These are phyloP conservation scores for Mormoops blainvillei DNA, from an alignment of 2,113 vertebrate genomes.

Conservation along the genomic window DNA sequence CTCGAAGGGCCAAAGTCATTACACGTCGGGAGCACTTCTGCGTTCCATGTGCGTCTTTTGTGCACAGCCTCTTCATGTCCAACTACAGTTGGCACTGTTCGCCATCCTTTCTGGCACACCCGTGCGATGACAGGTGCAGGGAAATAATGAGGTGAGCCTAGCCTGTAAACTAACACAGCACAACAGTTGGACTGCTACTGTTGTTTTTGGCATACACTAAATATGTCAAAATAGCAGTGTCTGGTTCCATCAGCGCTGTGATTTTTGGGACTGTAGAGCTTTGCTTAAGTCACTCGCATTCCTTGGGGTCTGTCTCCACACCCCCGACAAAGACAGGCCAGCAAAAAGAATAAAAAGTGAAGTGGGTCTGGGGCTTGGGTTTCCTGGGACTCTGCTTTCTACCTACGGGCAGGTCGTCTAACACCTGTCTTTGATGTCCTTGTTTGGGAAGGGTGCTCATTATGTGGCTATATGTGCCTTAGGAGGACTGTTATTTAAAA, in stretches of 20 bases:
- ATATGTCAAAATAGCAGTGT: not conserved
- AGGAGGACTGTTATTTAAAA: not conserved
- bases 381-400: not conserved
- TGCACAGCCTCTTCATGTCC: accelerated
- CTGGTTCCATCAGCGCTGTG: accelerated
- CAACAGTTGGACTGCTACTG: not conserved
- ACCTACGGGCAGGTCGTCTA: no score
- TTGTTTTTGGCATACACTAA: not conserved
- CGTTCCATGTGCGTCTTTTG: not conserved
- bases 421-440: no score
- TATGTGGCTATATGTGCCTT: accelerated
- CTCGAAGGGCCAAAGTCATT: not conserved
- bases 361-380: not conserved
- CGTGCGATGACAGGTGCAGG: not conserved
- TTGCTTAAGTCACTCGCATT: not conserved
- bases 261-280: not conserved
- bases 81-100: not conserved
- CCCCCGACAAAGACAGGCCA: not conserved
- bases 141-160: not conserved
- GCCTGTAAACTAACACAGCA: not conserved
- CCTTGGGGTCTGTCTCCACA: not conserved
- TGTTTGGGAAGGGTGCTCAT: not conserved
- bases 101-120: not conserved
- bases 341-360: not conserved
- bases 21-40: not conserved